A percentile compares a stretch with the other conserved stretches of the same genome.
phyloP scores from a whole-genome alignment of 2,797 vertebrate genomes.

The Rhabdomys pumilio region DNA sequence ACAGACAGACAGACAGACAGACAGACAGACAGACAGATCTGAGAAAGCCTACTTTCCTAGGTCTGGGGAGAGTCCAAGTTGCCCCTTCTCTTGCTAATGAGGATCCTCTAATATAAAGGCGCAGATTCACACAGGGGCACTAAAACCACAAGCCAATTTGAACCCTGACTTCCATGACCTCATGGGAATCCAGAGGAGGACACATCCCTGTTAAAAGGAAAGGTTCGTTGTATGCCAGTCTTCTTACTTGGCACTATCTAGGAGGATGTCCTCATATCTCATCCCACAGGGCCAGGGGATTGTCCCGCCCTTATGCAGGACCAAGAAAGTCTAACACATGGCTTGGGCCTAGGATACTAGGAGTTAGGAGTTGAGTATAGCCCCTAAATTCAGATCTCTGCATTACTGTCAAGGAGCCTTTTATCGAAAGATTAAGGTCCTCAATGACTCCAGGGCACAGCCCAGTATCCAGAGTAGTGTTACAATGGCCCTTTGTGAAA shows the following conservation, averaged over 20 bases:
- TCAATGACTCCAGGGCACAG: constrained; percentile 63
- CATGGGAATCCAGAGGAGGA: neutral
- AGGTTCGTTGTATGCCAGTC: neutral
- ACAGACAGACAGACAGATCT: neutral
- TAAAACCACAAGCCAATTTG: neutral
- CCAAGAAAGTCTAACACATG: neutral
- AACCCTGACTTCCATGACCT: neutral
- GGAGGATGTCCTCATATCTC: neutral
- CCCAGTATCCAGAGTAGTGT: constrained; percentile 54
- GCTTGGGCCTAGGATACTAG: neutral
- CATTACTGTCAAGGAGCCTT: constrained; percentile 44
- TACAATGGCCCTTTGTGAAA: constrained; percentile 75
- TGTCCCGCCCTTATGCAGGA: neutral
- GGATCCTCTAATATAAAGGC: neutral
- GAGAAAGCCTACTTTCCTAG: constrained; percentile 17
- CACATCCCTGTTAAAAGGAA: neutral
- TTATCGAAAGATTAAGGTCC: constrained; percentile 50
- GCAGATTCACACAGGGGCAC: neutral
- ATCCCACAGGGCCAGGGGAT: neutral
- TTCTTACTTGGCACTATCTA: neutral
- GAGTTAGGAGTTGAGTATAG: neutral
- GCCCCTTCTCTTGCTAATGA: neutral
- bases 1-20: neutral
- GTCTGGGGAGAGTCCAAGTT: neutral
- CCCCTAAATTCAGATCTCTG: neutral